These are phyloP conservation scores for Catocala nupta DNA, from an alignment of 2,888 invertebrate species.

Conservation along the genomic window DNA sequence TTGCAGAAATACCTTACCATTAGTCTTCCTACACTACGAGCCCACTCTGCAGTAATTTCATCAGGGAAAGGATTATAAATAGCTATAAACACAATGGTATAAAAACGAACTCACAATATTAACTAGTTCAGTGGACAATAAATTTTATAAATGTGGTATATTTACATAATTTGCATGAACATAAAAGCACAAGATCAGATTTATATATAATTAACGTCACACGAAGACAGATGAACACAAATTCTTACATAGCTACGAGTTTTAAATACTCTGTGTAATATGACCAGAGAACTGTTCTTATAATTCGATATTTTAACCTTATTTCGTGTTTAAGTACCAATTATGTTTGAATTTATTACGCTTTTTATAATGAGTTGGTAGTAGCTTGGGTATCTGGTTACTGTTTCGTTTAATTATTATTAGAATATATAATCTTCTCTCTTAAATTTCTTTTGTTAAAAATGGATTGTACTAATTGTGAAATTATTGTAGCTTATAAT, in stretches of 20 bases:
- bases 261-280: constrained; percentile 23
- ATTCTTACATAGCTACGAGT: constrained; percentile 16
- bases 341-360: constrained; percentile 33
- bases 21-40: too few species aligned
- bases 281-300: constrained; percentile 22
- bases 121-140: constrained; percentile 20
- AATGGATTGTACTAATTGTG: too few species aligned
- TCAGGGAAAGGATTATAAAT: background rate
- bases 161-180: constrained; percentile 24
- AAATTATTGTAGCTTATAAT: too few species aligned
- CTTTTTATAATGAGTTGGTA: constrained; percentile 16
- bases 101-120: constrained; percentile 7
- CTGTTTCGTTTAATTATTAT: too few species aligned
- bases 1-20: too few species aligned
- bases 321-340: constrained; percentile 28
- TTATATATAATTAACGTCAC: constrained; percentile 38
- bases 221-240: constrained; percentile 23
- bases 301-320: constrained; percentile 32
- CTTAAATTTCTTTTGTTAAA: too few species aligned
- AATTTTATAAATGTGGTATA: constrained; percentile 15
- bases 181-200: constrained; percentile 30
- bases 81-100: constrained; percentile 2
- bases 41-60: too few species aligned
- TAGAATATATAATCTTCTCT: too few species aligned
- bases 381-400: background rate